phyloP scores from a whole-genome alignment of 2,797 vertebrate genomes.

The Neosilurus hyrtlii region DNA sequence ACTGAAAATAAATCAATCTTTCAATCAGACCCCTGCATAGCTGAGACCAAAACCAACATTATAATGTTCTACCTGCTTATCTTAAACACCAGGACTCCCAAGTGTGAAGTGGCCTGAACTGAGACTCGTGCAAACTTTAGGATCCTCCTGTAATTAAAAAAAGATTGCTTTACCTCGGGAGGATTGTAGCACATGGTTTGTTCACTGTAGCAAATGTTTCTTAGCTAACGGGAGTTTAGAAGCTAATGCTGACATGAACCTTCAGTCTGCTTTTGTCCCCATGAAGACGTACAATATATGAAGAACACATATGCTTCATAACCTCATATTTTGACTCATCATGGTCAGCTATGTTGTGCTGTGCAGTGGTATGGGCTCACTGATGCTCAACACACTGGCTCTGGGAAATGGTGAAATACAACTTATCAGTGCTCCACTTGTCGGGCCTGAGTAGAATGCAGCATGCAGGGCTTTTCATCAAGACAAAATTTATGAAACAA shows the following conservation, averaged over 20 bases:
- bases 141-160: slow-evolving; percentile 23
- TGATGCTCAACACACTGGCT: slow-evolving; percentile 35
- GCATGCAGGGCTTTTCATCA: slow-evolving; percentile 64
- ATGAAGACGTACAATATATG: slow-evolving; percentile 2
- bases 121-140: slow-evolving; percentile 29
- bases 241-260: slow-evolving; percentile 31
- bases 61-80: background rate
- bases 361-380: slow-evolving; percentile 28
- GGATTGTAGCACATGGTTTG: slow-evolving; percentile 14
- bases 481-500: slow-evolving; percentile 38
- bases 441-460: slow-evolving; percentile 68
- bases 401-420: slow-evolving; percentile 34
- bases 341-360: slow-evolving; percentile 42
- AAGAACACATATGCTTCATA: slow-evolving; percentile 10
- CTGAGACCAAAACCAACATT: slow-evolving; percentile 7
- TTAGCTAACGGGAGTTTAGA: slow-evolving; percentile 21
- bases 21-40: slow-evolving; percentile 21
- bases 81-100: background rate
- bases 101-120: slow-evolving; percentile 3
- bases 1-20: background rate
- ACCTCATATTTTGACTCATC: slow-evolving; percentile 23
- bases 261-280: slow-evolving; percentile 33
- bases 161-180: slow-evolving; percentile 18
- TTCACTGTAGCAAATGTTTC: slow-evolving; percentile 15
- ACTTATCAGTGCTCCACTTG: slow-evolving; percentile 35